A percentile compares a stretch with the other conserved stretches of the same genome.
Conservation (phyloP, 2,888 invertebrate genomes). For the Hypsopygia costalis region DNA sequence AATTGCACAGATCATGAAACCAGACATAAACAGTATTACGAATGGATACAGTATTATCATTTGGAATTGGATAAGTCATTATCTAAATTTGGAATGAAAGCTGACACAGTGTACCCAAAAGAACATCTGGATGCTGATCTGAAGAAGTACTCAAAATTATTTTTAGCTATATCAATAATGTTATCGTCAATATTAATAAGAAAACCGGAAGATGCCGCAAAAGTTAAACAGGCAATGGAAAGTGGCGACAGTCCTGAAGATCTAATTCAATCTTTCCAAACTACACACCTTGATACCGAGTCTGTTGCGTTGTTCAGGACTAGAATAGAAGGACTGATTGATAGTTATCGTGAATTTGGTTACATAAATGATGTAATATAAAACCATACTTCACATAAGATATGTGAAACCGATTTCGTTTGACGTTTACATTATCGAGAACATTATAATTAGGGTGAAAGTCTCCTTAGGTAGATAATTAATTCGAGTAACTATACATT, state of each 20-base stretch:
- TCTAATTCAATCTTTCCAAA: constrained; percentile 4
- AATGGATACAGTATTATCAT: constrained; percentile 25
- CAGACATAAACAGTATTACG: constrained; percentile 27
- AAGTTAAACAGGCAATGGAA: constrained; percentile 18
- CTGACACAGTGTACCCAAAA: constrained; percentile 27
- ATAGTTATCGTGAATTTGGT: constrained; percentile 22
- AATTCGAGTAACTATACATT: too few relatives aligned
- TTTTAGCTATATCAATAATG: constrained; percentile 16
- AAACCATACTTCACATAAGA: too few relatives aligned
- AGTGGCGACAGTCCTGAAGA: not conserved
- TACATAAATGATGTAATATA: constrained; percentile 1
- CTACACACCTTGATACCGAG: constrained; percentile 4
- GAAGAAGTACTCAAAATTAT: constrained; percentile 22
- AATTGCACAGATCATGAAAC: constrained; percentile 35
- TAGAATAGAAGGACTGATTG: constrained; percentile 15
- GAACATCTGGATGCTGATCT: constrained; percentile 34
- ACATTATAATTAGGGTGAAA: too few relatives aligned
- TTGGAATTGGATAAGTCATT: constrained; percentile 29
- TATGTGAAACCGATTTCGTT: too few relatives aligned
- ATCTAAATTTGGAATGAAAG: constrained; percentile 27
- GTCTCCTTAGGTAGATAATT: too few relatives aligned
- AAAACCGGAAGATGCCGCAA: constrained; percentile 22
- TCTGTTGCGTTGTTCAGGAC: constrained; percentile 14
- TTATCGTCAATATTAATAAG: constrained; percentile 16
- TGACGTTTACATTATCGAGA: too few relatives aligned